Conservation (phyloP, 2,113 vertebrate species). For the rabbit (Oryctolagus cuniculus) region DNA sequence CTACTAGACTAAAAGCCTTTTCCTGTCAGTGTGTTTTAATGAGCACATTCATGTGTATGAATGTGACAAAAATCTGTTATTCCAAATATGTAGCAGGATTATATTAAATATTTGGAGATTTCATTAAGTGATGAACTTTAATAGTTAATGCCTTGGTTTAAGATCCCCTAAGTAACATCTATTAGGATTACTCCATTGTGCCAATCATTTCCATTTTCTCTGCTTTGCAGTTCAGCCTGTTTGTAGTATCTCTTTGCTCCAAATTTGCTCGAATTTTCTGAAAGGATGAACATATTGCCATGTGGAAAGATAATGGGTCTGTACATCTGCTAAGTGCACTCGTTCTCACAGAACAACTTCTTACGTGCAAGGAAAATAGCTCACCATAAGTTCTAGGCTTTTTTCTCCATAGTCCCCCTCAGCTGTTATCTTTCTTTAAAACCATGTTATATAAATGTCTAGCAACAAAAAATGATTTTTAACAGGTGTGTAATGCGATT, state of each 20-base stretch:
- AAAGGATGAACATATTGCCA: conserved; percentile 67
- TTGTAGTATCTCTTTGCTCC: conserved; percentile 63
- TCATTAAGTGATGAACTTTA: neutral
- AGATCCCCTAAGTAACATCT: neutral
- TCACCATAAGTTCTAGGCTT: conserved; percentile 53
- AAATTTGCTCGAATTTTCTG: conserved; percentile 60
- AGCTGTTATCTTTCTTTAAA: conserved; percentile 61
- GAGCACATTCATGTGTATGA: no score
- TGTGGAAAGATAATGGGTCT: conserved; percentile 70
- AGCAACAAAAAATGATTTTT: conserved; percentile 62
- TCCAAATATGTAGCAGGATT: neutral
- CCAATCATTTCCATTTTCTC: conserved; percentile 47
- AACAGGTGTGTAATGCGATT: conserved; percentile 55
- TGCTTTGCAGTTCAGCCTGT: conserved; percentile 31
- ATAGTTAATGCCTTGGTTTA: neutral
- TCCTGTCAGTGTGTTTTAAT: neutral
- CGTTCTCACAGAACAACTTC: conserved; percentile 55
- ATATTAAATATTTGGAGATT: neutral
- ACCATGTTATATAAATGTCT: conserved; percentile 67
- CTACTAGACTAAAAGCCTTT: no score
- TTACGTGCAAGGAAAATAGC: conserved; percentile 55
- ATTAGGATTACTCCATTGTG: neutral
- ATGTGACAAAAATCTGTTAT: neutral
- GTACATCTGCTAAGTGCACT: conserved; percentile 62
- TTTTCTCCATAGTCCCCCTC: conserved; percentile 30